These are phyloP conservation scores for Muscina levida DNA, from an alignment of 2,888 invertebrate species.

Conservation along the genomic window DNA sequence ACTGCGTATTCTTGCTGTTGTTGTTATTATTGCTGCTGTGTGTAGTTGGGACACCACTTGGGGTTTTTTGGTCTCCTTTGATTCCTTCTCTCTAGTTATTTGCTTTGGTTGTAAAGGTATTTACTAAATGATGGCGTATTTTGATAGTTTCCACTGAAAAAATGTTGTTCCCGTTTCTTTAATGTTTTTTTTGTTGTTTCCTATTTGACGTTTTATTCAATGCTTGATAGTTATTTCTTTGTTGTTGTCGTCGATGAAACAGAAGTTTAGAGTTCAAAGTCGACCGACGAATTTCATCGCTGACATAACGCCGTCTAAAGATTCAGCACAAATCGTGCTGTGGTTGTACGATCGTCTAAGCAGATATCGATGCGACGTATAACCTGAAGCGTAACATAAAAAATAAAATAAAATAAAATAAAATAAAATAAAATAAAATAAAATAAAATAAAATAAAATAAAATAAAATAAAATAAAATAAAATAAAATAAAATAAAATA, in stretches of 20 bases:
- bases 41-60: neutral
- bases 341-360: no score
- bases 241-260: slow-evolving; percentile 56
- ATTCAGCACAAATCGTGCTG: no score
- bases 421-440: no score
- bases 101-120: neutral
- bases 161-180: slow-evolving; percentile 19
- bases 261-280: no score
- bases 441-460: no score
- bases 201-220: slow-evolving; percentile 49
- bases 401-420: no score
- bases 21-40: neutral
- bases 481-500: no score
- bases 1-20: neutral
- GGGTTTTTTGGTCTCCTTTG: neutral
- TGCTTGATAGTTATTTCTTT: slow-evolving; percentile 24
- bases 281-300: no score
- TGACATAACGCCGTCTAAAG: no score
- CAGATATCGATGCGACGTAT: no score
- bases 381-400: no score
- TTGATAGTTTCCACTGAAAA: neutral
- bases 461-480: no score
- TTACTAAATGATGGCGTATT: neutral
- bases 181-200: slow-evolving; percentile 21
- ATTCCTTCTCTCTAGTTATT: neutral